Percentiles rank a stretch among this genome's conserved stretches.
Evolutionary conservation across 1,140 invertebrate species (phyloP).

Genomic region (Drosophila virilis): DNA sequence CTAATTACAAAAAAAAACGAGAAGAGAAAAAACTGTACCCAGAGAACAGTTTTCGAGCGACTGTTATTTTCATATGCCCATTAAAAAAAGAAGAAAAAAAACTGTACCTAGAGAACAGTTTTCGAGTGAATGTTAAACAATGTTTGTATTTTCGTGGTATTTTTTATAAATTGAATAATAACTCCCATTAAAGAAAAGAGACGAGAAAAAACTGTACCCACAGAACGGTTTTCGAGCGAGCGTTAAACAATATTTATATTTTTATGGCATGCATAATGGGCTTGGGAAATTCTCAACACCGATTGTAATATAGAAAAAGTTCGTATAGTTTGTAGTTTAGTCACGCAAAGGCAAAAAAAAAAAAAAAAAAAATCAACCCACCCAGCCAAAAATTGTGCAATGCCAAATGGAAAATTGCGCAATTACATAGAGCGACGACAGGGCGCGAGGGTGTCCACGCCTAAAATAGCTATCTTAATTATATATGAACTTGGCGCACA

Average conservation of each 20-base stretch:
- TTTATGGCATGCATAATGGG: too few relatives aligned
- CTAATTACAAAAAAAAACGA: not conserved
- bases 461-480: conserved; percentile 69
- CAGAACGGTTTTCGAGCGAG: conserved; percentile 24
- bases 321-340: conserved; percentile 31
- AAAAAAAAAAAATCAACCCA: conserved; percentile 12
- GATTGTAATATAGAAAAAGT: not conserved
- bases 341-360: conserved; percentile 37
- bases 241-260: not conserved
- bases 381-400: conserved; percentile 39
- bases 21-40: not conserved
- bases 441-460: conserved; percentile 32
- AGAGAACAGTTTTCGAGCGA: too few relatives aligned
- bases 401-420: conserved; percentile 54
- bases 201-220: conserved; percentile 12
- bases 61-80: too few relatives aligned
- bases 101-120: too few relatives aligned
- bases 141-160: too few relatives aligned
- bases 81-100: too few relatives aligned
- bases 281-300: too few relatives aligned
- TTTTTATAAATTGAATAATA: too few relatives aligned
- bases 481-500: conserved; percentile 70
- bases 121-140: too few relatives aligned
- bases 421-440: conserved; percentile 31
- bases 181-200: not conserved